phyloP scores from a whole-genome alignment of 2,113 vertebrate genomes.

The Corvus hawaiiensis region DNA sequence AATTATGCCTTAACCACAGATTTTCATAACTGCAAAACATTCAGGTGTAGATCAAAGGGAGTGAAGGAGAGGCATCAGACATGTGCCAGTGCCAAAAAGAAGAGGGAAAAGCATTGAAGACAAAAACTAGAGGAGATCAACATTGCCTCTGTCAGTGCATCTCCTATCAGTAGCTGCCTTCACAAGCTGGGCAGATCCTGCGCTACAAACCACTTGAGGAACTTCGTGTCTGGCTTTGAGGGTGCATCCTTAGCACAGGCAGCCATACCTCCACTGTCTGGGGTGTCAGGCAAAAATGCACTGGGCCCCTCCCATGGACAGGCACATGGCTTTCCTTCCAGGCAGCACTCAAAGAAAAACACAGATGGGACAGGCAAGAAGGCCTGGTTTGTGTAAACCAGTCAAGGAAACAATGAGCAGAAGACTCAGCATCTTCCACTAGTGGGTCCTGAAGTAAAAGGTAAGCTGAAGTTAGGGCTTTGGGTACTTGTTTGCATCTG shows the following conservation, averaged over 20 bases:
- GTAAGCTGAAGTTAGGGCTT: not conserved
- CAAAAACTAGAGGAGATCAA: not conserved
- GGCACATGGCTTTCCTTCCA: not conserved
- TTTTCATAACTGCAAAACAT: not conserved
- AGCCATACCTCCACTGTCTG: fast-evolving
- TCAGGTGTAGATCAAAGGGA: not conserved
- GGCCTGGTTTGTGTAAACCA: not conserved
- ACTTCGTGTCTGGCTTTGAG: not conserved
- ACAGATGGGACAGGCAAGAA: not conserved
- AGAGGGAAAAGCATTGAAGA: not conserved
- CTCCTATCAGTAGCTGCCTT: not conserved
- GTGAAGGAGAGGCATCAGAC: not conserved
- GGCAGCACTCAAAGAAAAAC: not conserved
- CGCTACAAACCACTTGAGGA: not conserved
- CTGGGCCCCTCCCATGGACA: fast-evolving
- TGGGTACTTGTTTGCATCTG: not conserved
- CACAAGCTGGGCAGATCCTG: not conserved
- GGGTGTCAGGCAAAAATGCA: fast-evolving
- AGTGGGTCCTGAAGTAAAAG: not conserved
- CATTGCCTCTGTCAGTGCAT: not conserved
- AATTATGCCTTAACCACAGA: not conserved
- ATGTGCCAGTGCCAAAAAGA: not conserved
- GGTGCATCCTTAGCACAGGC: not conserved
- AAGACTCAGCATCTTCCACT: not conserved
- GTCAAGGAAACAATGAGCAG: not conserved